These are phyloP conservation scores for Ophiodon elongatus DNA, from an alignment of 2,113 vertebrate genomes.

Conservation along the genomic window DNA sequence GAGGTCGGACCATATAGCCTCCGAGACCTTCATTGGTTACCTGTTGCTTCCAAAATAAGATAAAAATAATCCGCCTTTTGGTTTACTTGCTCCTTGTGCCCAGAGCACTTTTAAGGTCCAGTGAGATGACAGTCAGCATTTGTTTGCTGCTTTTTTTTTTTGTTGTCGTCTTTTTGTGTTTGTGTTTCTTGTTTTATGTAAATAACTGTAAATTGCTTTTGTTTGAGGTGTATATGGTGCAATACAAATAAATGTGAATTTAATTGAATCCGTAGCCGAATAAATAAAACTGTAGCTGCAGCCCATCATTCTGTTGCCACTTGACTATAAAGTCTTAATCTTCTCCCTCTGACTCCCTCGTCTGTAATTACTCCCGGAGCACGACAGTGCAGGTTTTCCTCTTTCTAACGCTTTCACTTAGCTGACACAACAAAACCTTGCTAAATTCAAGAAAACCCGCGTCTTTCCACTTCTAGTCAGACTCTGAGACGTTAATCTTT, in stretches of 20 bases:
- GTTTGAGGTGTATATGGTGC: neutral
- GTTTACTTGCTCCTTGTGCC: neutral
- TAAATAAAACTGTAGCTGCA: slow-evolving; percentile 25
- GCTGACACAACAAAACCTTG: slow-evolving; percentile 39
- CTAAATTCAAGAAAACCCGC: slow-evolving; percentile 33
- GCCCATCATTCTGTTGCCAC: slow-evolving; percentile 44
- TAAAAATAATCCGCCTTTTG: neutral
- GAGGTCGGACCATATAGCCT: too few species aligned
- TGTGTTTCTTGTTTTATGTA: neutral
- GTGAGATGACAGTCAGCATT: too few species aligned
- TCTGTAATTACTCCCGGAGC: slow-evolving; percentile 43
- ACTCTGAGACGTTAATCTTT: slow-evolving; percentile 43
- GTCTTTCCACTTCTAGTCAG: slow-evolving; percentile 32
- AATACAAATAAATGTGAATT: neutral
- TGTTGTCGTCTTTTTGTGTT: neutral
- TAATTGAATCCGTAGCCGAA: neutral
- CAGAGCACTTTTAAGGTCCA: neutral
- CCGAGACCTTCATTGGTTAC: too few species aligned
- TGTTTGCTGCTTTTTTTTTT: neutral
- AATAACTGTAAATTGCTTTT: neutral
- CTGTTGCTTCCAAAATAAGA: too few species aligned
- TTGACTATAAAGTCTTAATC: slow-evolving; percentile 52
- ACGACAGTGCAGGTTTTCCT: slow-evolving; percentile 36
- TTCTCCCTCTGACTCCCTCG: slow-evolving; percentile 16
- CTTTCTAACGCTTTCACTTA: slow-evolving; percentile 31